Conservation (phyloP, 2,797 vertebrate species). For the Telmatherina bonti region DNA sequence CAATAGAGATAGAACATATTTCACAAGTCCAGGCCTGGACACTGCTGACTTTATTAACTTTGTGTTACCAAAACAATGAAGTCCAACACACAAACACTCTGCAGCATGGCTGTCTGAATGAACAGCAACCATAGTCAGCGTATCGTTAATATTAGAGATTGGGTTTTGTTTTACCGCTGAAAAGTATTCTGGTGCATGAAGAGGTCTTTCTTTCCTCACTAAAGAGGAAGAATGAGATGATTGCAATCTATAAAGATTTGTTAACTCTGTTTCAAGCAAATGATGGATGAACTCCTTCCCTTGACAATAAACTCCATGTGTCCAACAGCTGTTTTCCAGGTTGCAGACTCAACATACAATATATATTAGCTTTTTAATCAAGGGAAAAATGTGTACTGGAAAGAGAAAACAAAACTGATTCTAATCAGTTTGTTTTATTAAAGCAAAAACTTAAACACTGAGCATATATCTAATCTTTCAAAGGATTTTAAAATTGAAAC, state of each 20-base stretch:
- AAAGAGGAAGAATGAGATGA: background rate
- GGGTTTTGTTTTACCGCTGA: slow-evolving; percentile 1
- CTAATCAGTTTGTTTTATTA: background rate
- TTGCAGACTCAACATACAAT: background rate
- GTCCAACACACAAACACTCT: background rate
- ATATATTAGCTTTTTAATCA: background rate
- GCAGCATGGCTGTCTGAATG: background rate
- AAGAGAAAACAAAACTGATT: background rate
- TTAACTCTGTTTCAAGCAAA: background rate
- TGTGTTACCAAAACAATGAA: slow-evolving; percentile 6
- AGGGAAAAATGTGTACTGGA: background rate
- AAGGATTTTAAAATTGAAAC: slow-evolving; percentile 10
- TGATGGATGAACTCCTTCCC: background rate
- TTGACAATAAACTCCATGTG: background rate
- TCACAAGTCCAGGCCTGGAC: background rate
- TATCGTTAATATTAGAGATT: slow-evolving; percentile 8
- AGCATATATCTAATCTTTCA: background rate
- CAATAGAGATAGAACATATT: background rate
- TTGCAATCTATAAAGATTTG: background rate
- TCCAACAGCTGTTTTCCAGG: background rate
- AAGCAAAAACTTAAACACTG: background rate
- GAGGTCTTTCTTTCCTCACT: background rate
- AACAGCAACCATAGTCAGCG: background rate
- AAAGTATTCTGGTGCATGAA: background rate
- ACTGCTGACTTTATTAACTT: slow-evolving; percentile 13